phyloP scores from a whole-genome alignment of 2,797 vertebrate genomes.

The Vespertilio murinus region DNA sequence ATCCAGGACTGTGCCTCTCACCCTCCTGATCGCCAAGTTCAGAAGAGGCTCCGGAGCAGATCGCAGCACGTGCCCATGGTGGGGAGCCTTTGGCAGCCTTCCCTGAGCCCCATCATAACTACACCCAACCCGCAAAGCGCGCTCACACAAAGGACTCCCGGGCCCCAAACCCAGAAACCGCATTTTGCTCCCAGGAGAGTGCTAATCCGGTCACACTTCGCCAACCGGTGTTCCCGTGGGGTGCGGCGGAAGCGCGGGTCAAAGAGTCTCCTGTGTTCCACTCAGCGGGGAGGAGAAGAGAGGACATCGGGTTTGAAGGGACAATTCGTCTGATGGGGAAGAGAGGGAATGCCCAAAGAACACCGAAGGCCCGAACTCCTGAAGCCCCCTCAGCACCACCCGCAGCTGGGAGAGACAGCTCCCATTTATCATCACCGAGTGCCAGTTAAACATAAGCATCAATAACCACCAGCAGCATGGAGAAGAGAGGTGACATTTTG shows the following conservation, averaged over 20 bases:
- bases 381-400: neutral
- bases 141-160: neutral
- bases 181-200: neutral
- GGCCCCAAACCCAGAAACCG: neutral
- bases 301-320: neutral
- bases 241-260: neutral
- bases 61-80: neutral
- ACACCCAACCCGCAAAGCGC: neutral
- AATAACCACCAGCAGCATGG: slow-evolving; percentile 13
- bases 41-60: neutral
- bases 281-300: neutral
- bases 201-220: neutral
- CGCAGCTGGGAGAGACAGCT: slow-evolving; percentile 39
- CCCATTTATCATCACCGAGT: slow-evolving; percentile 56
- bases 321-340: neutral
- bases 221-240: neutral
- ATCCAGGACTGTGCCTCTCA: neutral
- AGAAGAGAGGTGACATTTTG: slow-evolving; percentile 48
- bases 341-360: neutral
- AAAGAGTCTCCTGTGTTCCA: neutral
- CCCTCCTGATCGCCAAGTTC: neutral
- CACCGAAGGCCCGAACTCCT: neutral
- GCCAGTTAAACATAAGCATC: slow-evolving; percentile 63
- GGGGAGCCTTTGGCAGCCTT: neutral
- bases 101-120: neutral